phyloP scores from a whole-genome alignment of 2,797 vertebrate genomes.

The Chelon labrosus region DNA sequence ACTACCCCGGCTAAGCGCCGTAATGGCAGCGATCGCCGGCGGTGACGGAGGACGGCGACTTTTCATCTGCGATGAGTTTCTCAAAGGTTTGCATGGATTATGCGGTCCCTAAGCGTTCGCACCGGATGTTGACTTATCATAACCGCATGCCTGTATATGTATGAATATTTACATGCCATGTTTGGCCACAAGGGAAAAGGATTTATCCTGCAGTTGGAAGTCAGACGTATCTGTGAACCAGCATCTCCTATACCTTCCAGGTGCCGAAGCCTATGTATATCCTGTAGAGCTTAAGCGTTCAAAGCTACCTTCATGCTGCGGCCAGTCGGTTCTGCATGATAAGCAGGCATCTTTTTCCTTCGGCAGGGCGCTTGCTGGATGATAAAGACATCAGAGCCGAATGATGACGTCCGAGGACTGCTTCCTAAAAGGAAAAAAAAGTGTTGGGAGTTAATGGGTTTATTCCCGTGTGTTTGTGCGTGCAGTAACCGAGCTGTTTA shows the following conservation, averaged over 20 bases:
- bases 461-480: slow-evolving; percentile 43
- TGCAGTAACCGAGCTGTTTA: slow-evolving; percentile 51
- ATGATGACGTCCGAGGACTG: slow-evolving; percentile 33
- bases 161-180: slow-evolving; percentile 60
- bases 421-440: slow-evolving; percentile 31
- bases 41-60: slow-evolving; percentile 20
- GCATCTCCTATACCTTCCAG: slow-evolving; percentile 48
- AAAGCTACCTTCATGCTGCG: slow-evolving; percentile 64
- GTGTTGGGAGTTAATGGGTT: slow-evolving; percentile 29
- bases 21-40: slow-evolving; percentile 49
- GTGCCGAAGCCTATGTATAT: slow-evolving; percentile 35
- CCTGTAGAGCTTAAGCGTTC: slow-evolving; percentile 59
- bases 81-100: slow-evolving; percentile 44
- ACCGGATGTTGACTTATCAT: slow-evolving; percentile 27
- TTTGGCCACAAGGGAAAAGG: slow-evolving; percentile 47
- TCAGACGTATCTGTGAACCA: slow-evolving; percentile 45
- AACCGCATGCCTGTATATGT: slow-evolving; percentile 18
- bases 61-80: slow-evolving; percentile 50
- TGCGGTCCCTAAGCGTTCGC: slow-evolving; percentile 46
- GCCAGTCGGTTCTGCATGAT: slow-evolving; percentile 53
- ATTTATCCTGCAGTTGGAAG: slow-evolving; percentile 40
- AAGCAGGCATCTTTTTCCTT: slow-evolving; percentile 43
- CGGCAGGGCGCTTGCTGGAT: slow-evolving; percentile 16
- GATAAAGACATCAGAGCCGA: slow-evolving; percentile 58
- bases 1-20: slow-evolving; percentile 52